A percentile compares a stretch with the other conserved stretches of the same genome.
Conservation (phyloP, 2,888 invertebrate genomes). For the Sabatieria punctata region DNA sequence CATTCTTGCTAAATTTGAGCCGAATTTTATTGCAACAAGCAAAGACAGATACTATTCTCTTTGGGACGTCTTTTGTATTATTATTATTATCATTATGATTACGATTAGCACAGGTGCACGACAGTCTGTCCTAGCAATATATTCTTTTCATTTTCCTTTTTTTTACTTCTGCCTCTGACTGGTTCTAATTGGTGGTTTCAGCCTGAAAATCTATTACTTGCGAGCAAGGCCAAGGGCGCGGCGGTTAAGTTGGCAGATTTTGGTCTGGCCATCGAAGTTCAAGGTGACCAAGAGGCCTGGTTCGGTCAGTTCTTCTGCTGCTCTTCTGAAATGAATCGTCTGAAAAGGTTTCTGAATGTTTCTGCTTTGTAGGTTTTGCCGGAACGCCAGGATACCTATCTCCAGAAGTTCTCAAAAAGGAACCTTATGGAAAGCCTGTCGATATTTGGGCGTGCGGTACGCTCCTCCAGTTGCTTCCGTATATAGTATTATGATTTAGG, state of each 20-base stretch:
- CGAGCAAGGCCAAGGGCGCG: constrained; percentile 98
- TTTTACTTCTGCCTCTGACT: too few relatives aligned
- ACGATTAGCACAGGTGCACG: too few relatives aligned
- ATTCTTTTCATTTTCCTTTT: too few relatives aligned
- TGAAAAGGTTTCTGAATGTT: constrained; percentile 1
- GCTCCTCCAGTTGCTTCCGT: background rate
- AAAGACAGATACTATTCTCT: too few relatives aligned
- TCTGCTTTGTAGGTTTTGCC: constrained; percentile 63
- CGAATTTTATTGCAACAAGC: too few relatives aligned
- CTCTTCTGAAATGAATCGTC: background rate
- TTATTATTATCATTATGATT: too few relatives aligned
- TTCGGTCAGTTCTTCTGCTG: constrained; percentile 37
- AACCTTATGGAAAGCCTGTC: constrained; percentile 98
- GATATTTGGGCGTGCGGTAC: constrained; percentile 99
- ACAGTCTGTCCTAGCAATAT: too few relatives aligned
- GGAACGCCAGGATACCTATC: constrained; percentile 98
- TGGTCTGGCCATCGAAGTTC: constrained; percentile 97
- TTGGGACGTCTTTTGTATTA: too few relatives aligned
- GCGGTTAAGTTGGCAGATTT: constrained; percentile 99
- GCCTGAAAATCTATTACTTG: constrained; percentile 95
- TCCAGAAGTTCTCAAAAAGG: constrained; percentile 97
- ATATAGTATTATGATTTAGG: constrained; percentile 39
- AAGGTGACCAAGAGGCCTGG: constrained; percentile 94
- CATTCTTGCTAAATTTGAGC: too few relatives aligned
- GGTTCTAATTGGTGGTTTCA: too few relatives aligned